Evolutionary conservation across 2,888 invertebrate genomes (phyloP).

Genomic region (Ypsolopha sequella): DNA sequence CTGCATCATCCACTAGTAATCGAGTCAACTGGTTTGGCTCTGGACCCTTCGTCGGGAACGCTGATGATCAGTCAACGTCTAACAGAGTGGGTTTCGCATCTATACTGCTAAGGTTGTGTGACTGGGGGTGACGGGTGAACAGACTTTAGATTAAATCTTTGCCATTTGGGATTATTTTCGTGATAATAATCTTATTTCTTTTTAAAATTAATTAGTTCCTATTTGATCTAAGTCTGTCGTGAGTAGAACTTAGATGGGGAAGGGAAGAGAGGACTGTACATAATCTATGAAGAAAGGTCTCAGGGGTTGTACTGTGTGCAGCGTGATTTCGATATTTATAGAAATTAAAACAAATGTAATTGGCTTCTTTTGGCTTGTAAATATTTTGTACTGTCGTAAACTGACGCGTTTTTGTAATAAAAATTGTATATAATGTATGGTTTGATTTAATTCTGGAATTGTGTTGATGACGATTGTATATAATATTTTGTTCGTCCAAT

Average conservation of each 20-base stretch:
- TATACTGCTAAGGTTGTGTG: conserved; percentile 55
- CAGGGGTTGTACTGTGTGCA: neutral
- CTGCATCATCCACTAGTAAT: conserved; percentile 33
- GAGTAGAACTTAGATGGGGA: neutral
- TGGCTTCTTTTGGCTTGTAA: conserved; percentile 41
- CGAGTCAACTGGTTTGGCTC: conserved; percentile 61
- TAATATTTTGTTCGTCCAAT: too few species aligned
- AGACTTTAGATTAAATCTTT: conserved; percentile 50
- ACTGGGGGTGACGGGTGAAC: conserved; percentile 56
- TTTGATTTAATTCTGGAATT: too few species aligned
- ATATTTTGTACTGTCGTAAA: conserved; percentile 33
- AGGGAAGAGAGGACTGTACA: neutral
- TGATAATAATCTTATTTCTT: neutral
- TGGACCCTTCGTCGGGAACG: conserved; percentile 62
- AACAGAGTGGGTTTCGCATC: conserved; percentile 67
- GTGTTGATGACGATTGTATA: too few species aligned
- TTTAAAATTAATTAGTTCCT: conserved; percentile 1
- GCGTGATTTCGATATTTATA: conserved; percentile 18
- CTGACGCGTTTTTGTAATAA: conserved; percentile 19
- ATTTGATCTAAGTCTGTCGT: conserved; percentile 6
- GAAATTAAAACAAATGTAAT: conserved; percentile 28
- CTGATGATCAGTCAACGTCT: conserved; percentile 43
- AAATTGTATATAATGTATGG: neutral
- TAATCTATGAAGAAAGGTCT: neutral
- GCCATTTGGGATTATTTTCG: neutral